Percentiles rank a stretch among this genome's conserved stretches.
phyloP scores from a whole-genome alignment of 2,797 vertebrate species.

The Kryptolebias ocellatus region DNA sequence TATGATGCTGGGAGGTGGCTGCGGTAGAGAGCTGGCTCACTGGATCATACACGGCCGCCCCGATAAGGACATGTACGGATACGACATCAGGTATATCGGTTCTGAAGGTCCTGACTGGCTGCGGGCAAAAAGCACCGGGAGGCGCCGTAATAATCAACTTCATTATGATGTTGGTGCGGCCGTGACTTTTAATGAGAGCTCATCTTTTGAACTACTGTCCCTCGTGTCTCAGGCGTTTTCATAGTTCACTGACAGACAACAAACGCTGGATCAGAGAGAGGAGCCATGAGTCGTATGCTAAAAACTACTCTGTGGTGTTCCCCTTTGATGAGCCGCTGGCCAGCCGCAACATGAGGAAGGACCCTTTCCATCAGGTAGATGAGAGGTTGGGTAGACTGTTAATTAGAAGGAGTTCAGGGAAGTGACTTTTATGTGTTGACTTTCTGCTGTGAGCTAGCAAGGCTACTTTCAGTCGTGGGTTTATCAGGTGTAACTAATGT shows the following conservation, averaged over 20 bases:
- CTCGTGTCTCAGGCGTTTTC: conserved; percentile 83
- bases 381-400: conserved; percentile 1
- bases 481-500: not conserved
- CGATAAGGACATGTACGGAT: conserved; percentile 96
- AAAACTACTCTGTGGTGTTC: conserved; percentile 95
- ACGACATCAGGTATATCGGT: conserved; percentile 89
- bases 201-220: conserved; percentile 24
- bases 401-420: not conserved
- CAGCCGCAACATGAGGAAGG: conserved; percentile 88
- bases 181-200: conserved; percentile 29
- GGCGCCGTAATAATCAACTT: conserved; percentile 3
- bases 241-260: conserved; percentile 86
- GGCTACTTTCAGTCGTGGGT: not conserved
- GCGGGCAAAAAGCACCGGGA: conserved; percentile 21
- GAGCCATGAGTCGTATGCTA: conserved; percentile 96
- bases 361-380: conserved; percentile 89
- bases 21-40: conserved; percentile 93
- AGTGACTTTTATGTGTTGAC: not conserved
- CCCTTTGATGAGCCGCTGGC: conserved; percentile 94
- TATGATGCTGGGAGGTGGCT: conserved; percentile 98
- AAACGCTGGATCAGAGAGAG: conserved; percentile 91
- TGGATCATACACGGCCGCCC: conserved; percentile 93
- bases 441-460: not conserved
- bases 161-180: conserved; percentile 7
- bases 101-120: not conserved